Conservation (phyloP, 2,113 vertebrate genomes). For the Solea senegalensis region DNA sequence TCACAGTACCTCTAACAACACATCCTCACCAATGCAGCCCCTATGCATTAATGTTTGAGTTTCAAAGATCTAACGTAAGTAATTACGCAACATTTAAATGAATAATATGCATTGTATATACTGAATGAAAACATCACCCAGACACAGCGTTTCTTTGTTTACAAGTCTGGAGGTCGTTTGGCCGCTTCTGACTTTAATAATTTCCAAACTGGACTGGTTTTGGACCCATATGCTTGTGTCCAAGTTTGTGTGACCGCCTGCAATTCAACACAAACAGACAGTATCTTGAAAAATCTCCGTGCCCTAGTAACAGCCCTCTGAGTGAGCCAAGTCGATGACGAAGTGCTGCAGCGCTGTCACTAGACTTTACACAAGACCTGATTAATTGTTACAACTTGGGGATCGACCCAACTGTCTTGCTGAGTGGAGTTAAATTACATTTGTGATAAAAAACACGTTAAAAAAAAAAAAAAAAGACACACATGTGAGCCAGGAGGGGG, state of each 20-base stretch:
- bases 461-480: constrained; percentile 14
- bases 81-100: not conserved
- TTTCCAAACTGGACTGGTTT: constrained; percentile 8
- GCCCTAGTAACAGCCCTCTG: constrained; percentile 3
- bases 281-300: constrained; percentile 20
- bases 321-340: constrained; percentile 14
- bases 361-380: constrained; percentile 28
- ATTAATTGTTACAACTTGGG: constrained; percentile 25
- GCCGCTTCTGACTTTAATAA: not conserved
- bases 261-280: constrained; percentile 12
- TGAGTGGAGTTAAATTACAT: constrained; percentile 21
- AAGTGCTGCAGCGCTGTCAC: constrained; percentile 11
- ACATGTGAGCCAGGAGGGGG: constrained; percentile 14
- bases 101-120: not conserved
- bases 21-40: no score
- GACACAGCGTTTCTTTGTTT: constrained; percentile 1
- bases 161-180: constrained; percentile 6
- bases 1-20: no score
- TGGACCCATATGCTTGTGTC: not conserved
- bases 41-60: not conserved
- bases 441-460: constrained; percentile 33
- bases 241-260: constrained; percentile 12
- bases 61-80: not conserved
- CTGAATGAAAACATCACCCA: constrained; percentile 4
- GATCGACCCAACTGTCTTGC: constrained; percentile 31